phyloP scores from a whole-genome alignment of 2,888 invertebrate genomes.

The Thymelicus sylvestris region DNA sequence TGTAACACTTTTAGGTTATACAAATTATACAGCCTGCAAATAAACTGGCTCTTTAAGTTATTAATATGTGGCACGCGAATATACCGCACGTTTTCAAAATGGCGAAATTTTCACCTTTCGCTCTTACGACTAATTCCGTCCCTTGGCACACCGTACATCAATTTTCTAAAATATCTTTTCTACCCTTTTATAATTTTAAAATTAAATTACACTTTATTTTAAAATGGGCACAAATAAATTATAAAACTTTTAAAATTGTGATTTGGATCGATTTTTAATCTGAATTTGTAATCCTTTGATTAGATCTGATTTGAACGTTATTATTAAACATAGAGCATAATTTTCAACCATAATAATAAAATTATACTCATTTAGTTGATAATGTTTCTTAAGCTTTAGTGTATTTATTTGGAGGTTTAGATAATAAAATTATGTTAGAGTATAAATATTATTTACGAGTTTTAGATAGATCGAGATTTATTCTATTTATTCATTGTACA shows the following conservation, averaged over 20 bases:
- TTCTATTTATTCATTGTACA: conserved; percentile 76
- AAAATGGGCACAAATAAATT: conserved; percentile 55
- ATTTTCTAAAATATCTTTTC: conserved; percentile 10
- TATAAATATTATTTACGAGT: conserved; percentile 55
- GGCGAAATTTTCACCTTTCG: conserved; percentile 32
- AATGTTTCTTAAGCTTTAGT: conserved; percentile 72
- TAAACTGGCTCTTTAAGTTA: background rate
- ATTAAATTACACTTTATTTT: conserved; percentile 31
- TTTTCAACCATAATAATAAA: conserved; percentile 71
- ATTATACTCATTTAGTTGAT: conserved; percentile 75
- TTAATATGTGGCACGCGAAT: background rate
- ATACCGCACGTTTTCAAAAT: conserved; percentile 42
- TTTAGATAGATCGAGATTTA: conserved; percentile 54
- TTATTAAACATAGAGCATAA: conserved; percentile 63
- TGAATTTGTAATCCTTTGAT: conserved; percentile 38
- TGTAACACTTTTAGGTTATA: background rate
- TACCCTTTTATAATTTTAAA: conserved; percentile 16
- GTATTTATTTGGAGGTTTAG: conserved; percentile 67
- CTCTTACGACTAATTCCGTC: conserved; percentile 64
- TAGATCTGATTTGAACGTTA: conserved; percentile 40
- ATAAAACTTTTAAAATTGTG: conserved; percentile 23
- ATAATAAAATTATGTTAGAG: conserved; percentile 45
- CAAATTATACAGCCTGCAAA: background rate
- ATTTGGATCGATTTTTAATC: conserved; percentile 43
- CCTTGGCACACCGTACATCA: conserved; percentile 66